A percentile compares a stretch with the other conserved stretches of the same genome.
These are phyloP conservation scores for Pandemis heparana DNA, from an alignment of 2,888 invertebrate genomes.

Conservation along the genomic window DNA sequence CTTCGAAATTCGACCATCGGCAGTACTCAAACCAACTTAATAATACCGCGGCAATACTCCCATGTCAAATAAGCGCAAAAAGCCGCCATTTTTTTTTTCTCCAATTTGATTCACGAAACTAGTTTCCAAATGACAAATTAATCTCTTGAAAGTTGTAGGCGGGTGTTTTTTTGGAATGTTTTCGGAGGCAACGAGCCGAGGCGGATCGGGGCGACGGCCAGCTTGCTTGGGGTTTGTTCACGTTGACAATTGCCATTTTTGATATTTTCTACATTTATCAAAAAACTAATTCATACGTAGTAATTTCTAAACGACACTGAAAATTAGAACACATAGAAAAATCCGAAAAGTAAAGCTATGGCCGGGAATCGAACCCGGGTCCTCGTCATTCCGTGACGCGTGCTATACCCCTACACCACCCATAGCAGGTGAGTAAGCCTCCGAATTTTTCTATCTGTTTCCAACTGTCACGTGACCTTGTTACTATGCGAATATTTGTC, in stretches of 20 bases:
- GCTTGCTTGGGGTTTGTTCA: conserved; percentile 71
- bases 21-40: background rate
- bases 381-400: too few species aligned
- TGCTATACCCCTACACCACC: too few species aligned
- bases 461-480: too few species aligned
- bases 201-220: conserved; percentile 70
- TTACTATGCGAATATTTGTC: too few species aligned
- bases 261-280: too few species aligned
- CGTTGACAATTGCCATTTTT: background rate
- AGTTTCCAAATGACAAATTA: conserved; percentile 83
- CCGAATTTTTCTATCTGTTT: too few species aligned
- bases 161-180: conserved; percentile 66
- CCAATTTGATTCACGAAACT: conserved; percentile 58
- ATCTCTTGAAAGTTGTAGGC: conserved; percentile 76
- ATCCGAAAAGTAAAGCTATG: too few species aligned
- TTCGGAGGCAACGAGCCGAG: conserved; percentile 72
- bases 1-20: background rate
- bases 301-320: too few species aligned
- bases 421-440: too few species aligned
- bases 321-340: too few species aligned
- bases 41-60: background rate
- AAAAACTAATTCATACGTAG: too few species aligned
- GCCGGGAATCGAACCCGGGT: too few species aligned
- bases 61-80: conserved; percentile 23
- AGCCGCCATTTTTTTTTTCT: conserved; percentile 34